Conservation (phyloP, 2,113 vertebrate species). For the Danionella cerebrum region DNA sequence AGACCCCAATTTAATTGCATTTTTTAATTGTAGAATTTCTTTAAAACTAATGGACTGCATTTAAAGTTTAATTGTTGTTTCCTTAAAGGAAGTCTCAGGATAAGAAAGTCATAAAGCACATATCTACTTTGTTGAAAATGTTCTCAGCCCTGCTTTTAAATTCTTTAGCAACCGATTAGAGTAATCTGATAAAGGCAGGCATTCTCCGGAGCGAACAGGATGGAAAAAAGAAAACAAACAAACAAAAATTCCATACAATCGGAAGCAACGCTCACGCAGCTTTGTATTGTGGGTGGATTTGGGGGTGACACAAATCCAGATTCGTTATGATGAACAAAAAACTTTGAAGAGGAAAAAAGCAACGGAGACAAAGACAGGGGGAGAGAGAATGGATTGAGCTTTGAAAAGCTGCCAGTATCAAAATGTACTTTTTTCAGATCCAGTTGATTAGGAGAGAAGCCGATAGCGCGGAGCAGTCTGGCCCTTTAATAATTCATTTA, state of each 20-base stretch:
- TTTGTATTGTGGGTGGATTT: conserved; percentile 35
- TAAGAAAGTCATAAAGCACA: background rate
- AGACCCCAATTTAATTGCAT: background rate
- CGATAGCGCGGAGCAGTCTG: conserved; percentile 57
- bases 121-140: conserved; percentile 13
- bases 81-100: background rate
- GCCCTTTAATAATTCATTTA: conserved; percentile 75
- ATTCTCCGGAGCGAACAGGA: conserved; percentile 38
- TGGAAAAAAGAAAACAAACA: conserved; percentile 42
- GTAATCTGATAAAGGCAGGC: conserved; percentile 36
- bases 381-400: conserved; percentile 53
- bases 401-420: conserved; percentile 67
- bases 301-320: conserved; percentile 60
- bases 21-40: too few species aligned
- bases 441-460: conserved; percentile 67
- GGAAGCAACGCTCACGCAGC: conserved; percentile 36
- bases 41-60: too few species aligned
- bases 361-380: conserved; percentile 47
- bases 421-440: conserved; percentile 65
- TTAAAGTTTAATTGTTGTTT: background rate
- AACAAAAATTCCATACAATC: conserved; percentile 39
- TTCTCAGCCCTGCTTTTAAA: conserved; percentile 32
- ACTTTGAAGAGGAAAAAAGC: conserved; percentile 26
- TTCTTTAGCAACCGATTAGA: conserved; percentile 35
- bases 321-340: conserved; percentile 43